Conservation (phyloP, 2,888 invertebrate genomes). For the Melanostoma mellinum region DNA sequence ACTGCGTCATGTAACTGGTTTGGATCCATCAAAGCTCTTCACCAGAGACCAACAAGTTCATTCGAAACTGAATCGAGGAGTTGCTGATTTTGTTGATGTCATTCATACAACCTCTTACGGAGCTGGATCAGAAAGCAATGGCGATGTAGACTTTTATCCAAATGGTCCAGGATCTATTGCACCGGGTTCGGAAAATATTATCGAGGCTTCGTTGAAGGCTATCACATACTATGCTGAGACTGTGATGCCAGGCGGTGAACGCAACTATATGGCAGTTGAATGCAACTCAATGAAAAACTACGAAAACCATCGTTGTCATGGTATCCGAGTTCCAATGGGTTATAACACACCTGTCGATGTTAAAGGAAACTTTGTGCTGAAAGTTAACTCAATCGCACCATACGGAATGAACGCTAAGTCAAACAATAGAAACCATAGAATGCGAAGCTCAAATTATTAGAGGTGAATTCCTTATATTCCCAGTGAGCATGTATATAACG, state of each 20-base stretch:
- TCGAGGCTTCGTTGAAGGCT: constrained; percentile 79
- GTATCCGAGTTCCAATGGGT: constrained; percentile 79
- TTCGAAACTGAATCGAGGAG: constrained; percentile 78
- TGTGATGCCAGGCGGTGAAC: constrained; percentile 79
- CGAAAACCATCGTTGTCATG: constrained; percentile 77
- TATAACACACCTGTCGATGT: constrained; percentile 76
- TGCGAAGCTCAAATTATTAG: constrained; percentile 21
- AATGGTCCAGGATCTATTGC: constrained; percentile 77
- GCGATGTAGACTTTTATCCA: constrained; percentile 81
- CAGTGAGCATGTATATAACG: constrained; percentile 31
- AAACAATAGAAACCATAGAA: constrained; percentile 10
- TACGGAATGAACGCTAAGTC: constrained; percentile 77
- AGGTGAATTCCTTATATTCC: not conserved
- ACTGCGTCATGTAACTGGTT: constrained; percentile 80
- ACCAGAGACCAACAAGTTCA: constrained; percentile 75
- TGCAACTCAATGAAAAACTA: constrained; percentile 79
- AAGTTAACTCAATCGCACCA: constrained; percentile 79
- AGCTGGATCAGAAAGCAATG: constrained; percentile 74
- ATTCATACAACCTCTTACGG: constrained; percentile 80
- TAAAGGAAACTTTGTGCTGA: constrained; percentile 79
- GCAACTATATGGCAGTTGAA: constrained; percentile 79
- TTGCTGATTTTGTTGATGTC: constrained; percentile 80
- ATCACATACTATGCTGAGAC: constrained; percentile 80
- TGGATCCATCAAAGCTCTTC: constrained; percentile 78
- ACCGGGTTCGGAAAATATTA: constrained; percentile 78